These are phyloP conservation scores for Calameuta idolon DNA, from an alignment of 2,888 invertebrate species.

Conservation along the genomic window DNA sequence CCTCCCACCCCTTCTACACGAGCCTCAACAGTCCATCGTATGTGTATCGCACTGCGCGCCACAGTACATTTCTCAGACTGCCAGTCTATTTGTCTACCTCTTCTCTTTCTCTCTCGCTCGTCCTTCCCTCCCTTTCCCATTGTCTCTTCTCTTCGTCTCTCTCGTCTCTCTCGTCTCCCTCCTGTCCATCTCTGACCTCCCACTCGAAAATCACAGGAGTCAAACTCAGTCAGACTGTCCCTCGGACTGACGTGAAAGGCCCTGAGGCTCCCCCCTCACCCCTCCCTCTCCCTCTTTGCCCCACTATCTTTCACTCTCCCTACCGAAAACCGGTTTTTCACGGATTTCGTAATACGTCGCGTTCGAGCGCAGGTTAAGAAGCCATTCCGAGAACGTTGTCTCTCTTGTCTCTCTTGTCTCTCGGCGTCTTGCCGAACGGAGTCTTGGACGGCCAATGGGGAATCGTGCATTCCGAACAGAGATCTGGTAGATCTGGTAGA, in stretches of 20 bases:
- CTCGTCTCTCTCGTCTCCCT: not conserved
- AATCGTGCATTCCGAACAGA: not conserved
- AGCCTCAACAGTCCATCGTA: not conserved
- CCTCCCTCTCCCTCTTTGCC: too few relatives aligned
- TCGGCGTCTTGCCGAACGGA: not conserved
- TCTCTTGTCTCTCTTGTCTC: not conserved
- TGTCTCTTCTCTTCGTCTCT: too few relatives aligned
- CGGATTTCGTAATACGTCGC: constrained; percentile 1
- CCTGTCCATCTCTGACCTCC: not conserved
- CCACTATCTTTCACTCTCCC: not conserved
- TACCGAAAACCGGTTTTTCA: constrained; percentile 5
- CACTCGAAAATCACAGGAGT: not conserved
- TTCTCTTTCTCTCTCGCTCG: not conserved
- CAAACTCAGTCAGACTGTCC: not conserved
- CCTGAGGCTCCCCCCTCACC: not conserved
- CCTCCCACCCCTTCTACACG: not conserved
- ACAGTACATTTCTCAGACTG: not conserved
- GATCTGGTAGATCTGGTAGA: not conserved
- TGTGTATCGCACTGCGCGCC: too few relatives aligned
- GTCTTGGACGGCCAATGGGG: not conserved
- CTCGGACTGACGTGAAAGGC: not conserved
- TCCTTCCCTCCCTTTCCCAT: too few relatives aligned
- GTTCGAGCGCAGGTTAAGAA: not conserved
- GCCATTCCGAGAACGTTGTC: not conserved
- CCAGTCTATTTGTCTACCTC: not conserved